Evolutionary conservation across 2,113 vertebrate species (phyloP).

Genomic region (Cranoglanis bouderius): DNA sequence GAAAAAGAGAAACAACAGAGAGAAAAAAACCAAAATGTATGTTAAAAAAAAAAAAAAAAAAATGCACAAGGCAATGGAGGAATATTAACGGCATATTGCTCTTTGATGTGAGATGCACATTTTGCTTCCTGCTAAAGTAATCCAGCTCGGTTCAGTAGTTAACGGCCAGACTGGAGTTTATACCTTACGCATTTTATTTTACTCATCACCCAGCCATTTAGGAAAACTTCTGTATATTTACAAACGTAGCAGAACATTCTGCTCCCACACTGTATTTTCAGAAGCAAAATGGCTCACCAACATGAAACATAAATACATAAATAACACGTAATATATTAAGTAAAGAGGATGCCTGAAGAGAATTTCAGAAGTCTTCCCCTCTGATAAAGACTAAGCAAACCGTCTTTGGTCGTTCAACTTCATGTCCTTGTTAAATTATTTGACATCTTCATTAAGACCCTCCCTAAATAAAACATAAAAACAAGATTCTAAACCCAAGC

Average conservation of each 20-base stretch:
- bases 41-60: neutral
- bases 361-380: neutral
- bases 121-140: neutral
- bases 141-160: neutral
- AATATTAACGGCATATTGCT: conserved; percentile 18
- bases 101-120: neutral
- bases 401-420: conserved; percentile 1
- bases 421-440: conserved; percentile 7
- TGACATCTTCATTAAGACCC: neutral
- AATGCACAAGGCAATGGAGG: neutral
- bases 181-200: neutral
- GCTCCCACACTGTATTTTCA: conserved; percentile 18
- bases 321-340: conserved; percentile 30
- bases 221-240: neutral
- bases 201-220: neutral
- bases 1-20: too few species aligned
- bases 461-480: neutral
- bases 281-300: neutral
- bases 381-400: neutral
- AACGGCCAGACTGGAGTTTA: neutral
- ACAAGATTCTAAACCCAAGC: neutral
- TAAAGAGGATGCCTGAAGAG: conserved; percentile 9
- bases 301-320: conserved; percentile 30
- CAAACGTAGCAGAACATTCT: neutral
- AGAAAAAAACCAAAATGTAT: neutral